Base-by-base conservation (phyloP, 2,797 vertebrate species). In the Ctenopoma kingsleyae region DNA sequence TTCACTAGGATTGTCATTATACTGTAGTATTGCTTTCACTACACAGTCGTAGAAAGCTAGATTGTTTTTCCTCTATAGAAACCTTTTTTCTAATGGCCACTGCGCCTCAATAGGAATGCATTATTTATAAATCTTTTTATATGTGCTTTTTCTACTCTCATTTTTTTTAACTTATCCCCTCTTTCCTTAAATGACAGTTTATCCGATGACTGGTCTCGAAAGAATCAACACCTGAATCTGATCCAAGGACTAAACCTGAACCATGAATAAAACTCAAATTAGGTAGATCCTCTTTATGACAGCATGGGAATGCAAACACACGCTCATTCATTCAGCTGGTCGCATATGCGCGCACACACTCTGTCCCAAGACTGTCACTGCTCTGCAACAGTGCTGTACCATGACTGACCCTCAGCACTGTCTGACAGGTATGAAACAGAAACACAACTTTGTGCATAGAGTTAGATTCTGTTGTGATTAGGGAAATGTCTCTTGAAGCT, bases 1-100 rank as follows among this genome's bases (percentile, higher is more conserved):
- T 93, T 94, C 91, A 92, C 90, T 90, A 93, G 87, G 95, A 95
- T 95, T 95, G 95, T 95, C 95, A 71, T 91, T 89, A 88, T 80
- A 38, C 36, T 38, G 36, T 38, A 91, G 91, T 95, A 94, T 95
- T 94, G 92, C 94, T 93, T 95, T 94, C 93, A 89, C 88, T 89
- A 90, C 89, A 94, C 92, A 84, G 92, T 92, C 91, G 92, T 89
- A 93, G 93, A 95, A 95, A 94, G 94, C 93, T 93, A 92, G 93
- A 94, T 95, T 95, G 91, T 88, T 47, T 47, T 47, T 44, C 60
- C 62, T 87, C 82, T 89, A 89, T 87, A 92, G 82, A 90, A 90
- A 91, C 88, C 66, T 82, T 79, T 81, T 53, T 80, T 87, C 83
- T 78, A 84, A 88, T 87, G 86, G 89, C 89, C 82, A 85, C 87